Base-by-base conservation (phyloP, 2,113 vertebrate genomes). In the Strix aluco region DNA sequence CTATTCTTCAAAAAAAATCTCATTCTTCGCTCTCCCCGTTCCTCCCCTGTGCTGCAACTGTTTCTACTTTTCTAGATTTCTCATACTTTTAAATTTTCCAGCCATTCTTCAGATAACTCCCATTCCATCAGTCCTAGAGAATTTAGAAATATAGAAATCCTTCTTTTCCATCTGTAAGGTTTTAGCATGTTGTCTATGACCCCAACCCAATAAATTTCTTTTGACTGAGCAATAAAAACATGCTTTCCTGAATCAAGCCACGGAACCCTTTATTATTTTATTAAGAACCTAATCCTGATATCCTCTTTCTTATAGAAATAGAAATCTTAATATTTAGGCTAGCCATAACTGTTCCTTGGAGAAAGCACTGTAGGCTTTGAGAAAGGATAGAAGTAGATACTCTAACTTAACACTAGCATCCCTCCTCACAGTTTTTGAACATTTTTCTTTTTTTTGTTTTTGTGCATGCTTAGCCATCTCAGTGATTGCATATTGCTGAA, bases 1-100 rank as follows among this genome's bases (percentile, higher is more conserved):
- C 4, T 65, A 3, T 46, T 81, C 25, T 58, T 73, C 25, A 47
- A 63, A 29, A 54, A 3, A 25, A 3, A 0, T 4, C 2, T 65
- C 10, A 29, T 74, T 79, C 16, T 86, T 93, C 4, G 0, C 23
- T 86, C 18, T 75, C 86, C 30, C 32, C 18, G 19, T 94, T 86
- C 38, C 8, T 69, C 34, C 4, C 11, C 18, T 57, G 18, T 81
- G 10, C 32, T 77, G 17, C 19, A 63, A 13, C 19, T 86, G 9
- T 34, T 89, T 90, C 55, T 69, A 29, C 25, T 73, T 78, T 69
- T 67, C 36, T 69, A 65, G 10, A 13, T 77, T 77, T 72, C 54
- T 73, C n/a, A 46, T 46, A 59, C 10, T 88, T 78, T 34, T 27
- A 71, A 32, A 23, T 79, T 83, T 83, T 17, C 15, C 29, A 69